phyloP scores from a whole-genome alignment of 2,888 invertebrate genomes.

The Exephanes ischioxanthus region DNA sequence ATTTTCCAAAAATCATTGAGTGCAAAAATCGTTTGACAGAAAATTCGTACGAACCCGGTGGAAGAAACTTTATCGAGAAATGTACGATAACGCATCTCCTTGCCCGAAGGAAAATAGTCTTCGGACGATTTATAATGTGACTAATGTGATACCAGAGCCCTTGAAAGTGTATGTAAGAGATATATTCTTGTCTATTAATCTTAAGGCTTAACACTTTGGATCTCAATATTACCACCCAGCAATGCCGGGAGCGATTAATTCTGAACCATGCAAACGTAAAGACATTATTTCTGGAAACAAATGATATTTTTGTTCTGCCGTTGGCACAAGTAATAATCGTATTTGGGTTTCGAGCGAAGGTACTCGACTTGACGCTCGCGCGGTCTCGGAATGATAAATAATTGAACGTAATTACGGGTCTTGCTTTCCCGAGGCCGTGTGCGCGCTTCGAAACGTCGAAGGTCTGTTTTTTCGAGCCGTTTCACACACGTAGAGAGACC shows the following conservation, averaged over 20 bases:
- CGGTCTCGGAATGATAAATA: slow-evolving; percentile 14
- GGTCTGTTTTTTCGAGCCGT: neutral
- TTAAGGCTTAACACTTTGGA: neutral
- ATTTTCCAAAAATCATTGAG: neutral
- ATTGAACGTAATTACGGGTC: slow-evolving; percentile 36
- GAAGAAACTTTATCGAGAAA: too few relatives aligned
- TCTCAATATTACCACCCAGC: neutral
- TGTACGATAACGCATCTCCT: too few relatives aligned
- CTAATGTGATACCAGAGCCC: neutral
- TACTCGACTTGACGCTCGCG: neutral
- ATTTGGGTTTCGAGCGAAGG: neutral
- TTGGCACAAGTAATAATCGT: slow-evolving; percentile 9
- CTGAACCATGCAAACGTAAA: neutral
- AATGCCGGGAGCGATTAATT: neutral
- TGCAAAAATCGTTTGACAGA: neutral
- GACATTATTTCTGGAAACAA: slow-evolving; percentile 16
- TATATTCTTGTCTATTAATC: neutral
- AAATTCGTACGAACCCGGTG: too few relatives aligned
- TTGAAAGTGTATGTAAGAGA: neutral
- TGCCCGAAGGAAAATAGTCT: too few relatives aligned
- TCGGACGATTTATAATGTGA: too few relatives aligned
- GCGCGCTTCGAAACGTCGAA: slow-evolving; percentile 4
- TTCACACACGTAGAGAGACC: neutral
- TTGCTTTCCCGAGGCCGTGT: slow-evolving; percentile 8
- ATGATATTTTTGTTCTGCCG: neutral